Percentiles rank a stretch among this genome's conserved stretches.
Conservation (phyloP, 2,797 vertebrate genomes). For the Schizothorax lantsangensis region DNA sequence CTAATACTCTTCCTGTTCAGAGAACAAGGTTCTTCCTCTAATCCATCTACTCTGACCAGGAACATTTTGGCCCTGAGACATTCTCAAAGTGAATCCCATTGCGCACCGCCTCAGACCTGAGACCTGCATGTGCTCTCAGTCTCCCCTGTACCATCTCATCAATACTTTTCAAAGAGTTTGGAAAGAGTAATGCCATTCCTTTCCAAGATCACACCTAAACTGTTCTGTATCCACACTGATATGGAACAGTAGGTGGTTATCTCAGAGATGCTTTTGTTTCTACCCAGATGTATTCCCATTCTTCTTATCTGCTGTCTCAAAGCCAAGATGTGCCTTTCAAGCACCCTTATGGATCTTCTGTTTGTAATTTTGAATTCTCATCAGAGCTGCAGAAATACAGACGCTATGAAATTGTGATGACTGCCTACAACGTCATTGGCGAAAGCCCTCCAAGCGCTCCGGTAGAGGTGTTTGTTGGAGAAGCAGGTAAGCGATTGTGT, state of each 20-base stretch:
- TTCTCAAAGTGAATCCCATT: slow-evolving; percentile 40
- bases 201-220: slow-evolving; percentile 26
- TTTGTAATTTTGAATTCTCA: slow-evolving; percentile 3
- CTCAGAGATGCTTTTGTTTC: slow-evolving; percentile 1
- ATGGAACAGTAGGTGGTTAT: background rate
- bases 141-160: slow-evolving; percentile 8
- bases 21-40: slow-evolving; percentile 48
- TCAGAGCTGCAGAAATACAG: slow-evolving; percentile 92
- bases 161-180: background rate
- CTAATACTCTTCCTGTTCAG: slow-evolving; percentile 38
- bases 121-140: slow-evolving; percentile 6
- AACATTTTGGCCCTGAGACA: slow-evolving; percentile 39
- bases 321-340: slow-evolving; percentile 25
- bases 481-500: slow-evolving; percentile 83
- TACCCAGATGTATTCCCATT: slow-evolving; percentile 7
- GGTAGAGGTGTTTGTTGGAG: slow-evolving; percentile 92
- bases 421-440: slow-evolving; percentile 91
- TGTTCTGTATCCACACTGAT: background rate
- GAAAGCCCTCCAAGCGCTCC: slow-evolving; percentile 90
- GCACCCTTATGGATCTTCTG: background rate
- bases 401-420: slow-evolving; percentile 91
- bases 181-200: background rate
- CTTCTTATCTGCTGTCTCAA: slow-evolving; percentile 27
- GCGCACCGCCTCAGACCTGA: background rate
- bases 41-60: slow-evolving; percentile 52